These are phyloP conservation scores for Ornithoptera alexandrae DNA, from an alignment of 2,888 invertebrate genomes.

Conservation along the genomic window DNA sequence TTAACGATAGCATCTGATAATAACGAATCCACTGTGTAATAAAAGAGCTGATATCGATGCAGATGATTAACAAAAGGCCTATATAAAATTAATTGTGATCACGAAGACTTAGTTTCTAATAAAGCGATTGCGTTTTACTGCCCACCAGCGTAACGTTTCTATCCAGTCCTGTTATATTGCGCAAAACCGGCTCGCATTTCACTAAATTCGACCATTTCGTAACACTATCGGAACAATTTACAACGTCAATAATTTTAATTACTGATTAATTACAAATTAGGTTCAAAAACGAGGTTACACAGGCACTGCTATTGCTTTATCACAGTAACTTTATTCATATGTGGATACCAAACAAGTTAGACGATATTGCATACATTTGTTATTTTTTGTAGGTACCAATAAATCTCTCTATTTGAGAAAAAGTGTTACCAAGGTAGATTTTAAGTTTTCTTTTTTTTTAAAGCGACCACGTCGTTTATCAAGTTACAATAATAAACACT, in stretches of 20 bases:
- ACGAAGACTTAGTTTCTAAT: conserved; percentile 17
- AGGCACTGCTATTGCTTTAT: neutral
- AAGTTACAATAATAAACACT: too few relatives aligned
- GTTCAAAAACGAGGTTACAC: neutral
- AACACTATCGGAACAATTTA: conserved; percentile 29
- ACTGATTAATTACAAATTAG: conserved; percentile 22
- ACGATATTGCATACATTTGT: neutral
- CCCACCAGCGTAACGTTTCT: conserved; percentile 13
- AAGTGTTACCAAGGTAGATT: too few relatives aligned
- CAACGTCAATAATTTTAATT: conserved; percentile 28
- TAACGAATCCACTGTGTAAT: neutral
- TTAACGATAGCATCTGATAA: neutral
- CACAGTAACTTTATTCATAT: neutral
- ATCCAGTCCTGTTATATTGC: conserved; percentile 14
- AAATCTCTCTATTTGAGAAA: too few relatives aligned
- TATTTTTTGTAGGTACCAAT: neutral
- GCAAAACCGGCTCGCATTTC: conserved; percentile 20
- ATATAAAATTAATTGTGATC: conserved; percentile 16
- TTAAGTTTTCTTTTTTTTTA: too few relatives aligned
- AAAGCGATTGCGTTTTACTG: conserved; percentile 23
- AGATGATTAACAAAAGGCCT: conserved; percentile 20
- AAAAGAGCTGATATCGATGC: conserved; percentile 6
- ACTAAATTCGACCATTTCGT: conserved; percentile 20
- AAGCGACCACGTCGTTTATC: too few relatives aligned
- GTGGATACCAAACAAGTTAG: neutral